A percentile compares a stretch with the other conserved stretches of the same genome.
phyloP scores from a whole-genome alignment of 2,113 vertebrate species.

The Lepus americanus region DNA sequence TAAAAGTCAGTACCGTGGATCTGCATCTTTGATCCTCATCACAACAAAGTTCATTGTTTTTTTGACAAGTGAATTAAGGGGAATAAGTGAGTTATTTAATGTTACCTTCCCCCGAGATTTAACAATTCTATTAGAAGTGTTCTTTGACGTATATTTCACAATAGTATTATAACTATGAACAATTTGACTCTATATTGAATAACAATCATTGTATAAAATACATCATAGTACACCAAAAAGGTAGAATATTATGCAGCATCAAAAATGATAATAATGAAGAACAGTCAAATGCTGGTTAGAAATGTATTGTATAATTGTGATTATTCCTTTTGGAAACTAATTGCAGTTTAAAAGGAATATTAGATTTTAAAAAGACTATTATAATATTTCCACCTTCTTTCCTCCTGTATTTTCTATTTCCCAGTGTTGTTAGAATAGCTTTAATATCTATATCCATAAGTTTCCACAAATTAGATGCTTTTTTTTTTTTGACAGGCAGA shows the following conservation, averaged over 20 bases:
- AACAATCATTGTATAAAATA: background rate
- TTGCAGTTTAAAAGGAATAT: conserved; percentile 31
- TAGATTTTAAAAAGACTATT: background rate
- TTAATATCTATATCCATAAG: conserved; percentile 54
- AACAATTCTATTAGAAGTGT: background rate
- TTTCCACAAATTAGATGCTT: conserved; percentile 36
- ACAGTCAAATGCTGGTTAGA: background rate
- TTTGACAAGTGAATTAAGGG: background rate
- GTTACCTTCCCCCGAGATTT: background rate
- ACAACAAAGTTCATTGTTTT: background rate
- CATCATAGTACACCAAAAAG: background rate
- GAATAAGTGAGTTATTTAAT: background rate
- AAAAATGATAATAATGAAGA: conserved; percentile 2
- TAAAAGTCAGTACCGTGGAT: background rate
- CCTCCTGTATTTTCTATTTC: background rate
- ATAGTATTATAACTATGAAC: conserved; percentile 12
- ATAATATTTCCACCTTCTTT: conserved; percentile 8
- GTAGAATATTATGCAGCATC: background rate
- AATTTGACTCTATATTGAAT: background rate
- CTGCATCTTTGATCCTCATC: background rate
- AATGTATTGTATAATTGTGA: background rate
- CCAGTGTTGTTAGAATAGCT: conserved; percentile 42
- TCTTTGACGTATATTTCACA: background rate
- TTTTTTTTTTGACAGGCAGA: no score
- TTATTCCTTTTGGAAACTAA: background rate